A percentile compares a stretch with the other conserved stretches of the same genome.
Conservation (phyloP, 1,140 invertebrate species). For the Lamellibrachia luymesi region DNA sequence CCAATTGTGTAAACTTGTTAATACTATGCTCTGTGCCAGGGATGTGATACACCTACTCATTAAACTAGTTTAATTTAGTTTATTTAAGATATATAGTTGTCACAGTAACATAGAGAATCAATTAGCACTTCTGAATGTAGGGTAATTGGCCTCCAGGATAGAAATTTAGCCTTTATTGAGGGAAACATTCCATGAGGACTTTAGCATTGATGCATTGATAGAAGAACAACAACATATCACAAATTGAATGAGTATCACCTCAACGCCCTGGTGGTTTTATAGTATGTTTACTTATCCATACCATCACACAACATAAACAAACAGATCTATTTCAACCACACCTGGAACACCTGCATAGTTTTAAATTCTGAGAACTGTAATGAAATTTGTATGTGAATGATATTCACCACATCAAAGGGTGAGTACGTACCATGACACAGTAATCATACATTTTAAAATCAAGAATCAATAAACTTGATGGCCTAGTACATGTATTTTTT, state of each 20-base stretch:
- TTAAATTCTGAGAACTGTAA: not conserved
- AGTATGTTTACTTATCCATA: not conserved
- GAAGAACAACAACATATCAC: not conserved
- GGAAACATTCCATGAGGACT: not conserved
- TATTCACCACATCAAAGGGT: not conserved
- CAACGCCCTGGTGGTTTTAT: not conserved
- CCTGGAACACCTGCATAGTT: not conserved
- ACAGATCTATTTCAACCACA: not conserved
- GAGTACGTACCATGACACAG: not conserved
- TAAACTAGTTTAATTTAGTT: not conserved
- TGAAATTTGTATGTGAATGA: not conserved
- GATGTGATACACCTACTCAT: not conserved
- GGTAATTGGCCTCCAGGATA: not conserved
- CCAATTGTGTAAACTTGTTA: not conserved
- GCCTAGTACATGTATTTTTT: not conserved
- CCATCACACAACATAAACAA: not conserved
- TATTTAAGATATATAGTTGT: not conserved
- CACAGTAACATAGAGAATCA: not conserved
- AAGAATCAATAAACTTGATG: not conserved
- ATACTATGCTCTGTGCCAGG: not conserved
- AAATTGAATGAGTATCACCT: not conserved
- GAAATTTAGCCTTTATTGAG: not conserved
- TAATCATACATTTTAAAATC: not conserved
- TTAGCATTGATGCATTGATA: not conserved
- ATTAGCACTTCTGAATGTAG: not conserved